Conservation (phyloP, 1,140 invertebrate species). For the Bombus sibiricus region DNA sequence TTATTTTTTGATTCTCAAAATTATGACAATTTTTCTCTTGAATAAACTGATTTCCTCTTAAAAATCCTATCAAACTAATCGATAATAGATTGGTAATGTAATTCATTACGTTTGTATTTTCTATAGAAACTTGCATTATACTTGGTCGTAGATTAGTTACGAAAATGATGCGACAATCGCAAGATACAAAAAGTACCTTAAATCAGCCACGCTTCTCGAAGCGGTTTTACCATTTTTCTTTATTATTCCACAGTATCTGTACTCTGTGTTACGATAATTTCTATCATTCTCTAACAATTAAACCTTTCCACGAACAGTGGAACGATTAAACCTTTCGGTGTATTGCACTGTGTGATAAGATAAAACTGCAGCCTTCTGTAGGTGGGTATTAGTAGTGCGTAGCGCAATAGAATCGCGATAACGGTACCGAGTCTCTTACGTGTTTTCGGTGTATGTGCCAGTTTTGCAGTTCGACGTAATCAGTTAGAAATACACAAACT, state of each 20-base stretch:
- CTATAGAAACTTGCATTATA: neutral
- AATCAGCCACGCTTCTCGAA: neutral
- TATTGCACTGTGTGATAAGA: neutral
- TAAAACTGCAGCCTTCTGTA: neutral
- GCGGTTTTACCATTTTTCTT: neutral
- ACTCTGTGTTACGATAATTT: neutral
- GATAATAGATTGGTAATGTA: neutral
- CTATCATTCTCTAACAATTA: neutral
- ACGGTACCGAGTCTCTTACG: constrained; percentile 10
- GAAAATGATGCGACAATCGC: neutral
- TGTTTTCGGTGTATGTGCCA: neutral
- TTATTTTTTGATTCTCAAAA: too few relatives aligned
- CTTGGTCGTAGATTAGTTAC: neutral
- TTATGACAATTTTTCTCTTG: too few relatives aligned
- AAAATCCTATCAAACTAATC: neutral
- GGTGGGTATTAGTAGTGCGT: neutral
- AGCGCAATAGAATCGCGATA: neutral
- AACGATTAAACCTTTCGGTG: neutral
- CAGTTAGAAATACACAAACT: constrained; percentile 21
- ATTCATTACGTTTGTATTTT: neutral
- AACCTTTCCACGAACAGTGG: neutral
- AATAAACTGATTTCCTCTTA: neutral
- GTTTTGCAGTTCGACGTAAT: constrained; percentile 9
- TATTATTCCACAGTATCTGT: neutral
- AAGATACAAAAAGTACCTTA: neutral